A percentile compares a stretch with the other conserved stretches of the same genome.
phyloP scores from a whole-genome alignment of 2,113 vertebrate genomes.

The Lagopus leucura region DNA sequence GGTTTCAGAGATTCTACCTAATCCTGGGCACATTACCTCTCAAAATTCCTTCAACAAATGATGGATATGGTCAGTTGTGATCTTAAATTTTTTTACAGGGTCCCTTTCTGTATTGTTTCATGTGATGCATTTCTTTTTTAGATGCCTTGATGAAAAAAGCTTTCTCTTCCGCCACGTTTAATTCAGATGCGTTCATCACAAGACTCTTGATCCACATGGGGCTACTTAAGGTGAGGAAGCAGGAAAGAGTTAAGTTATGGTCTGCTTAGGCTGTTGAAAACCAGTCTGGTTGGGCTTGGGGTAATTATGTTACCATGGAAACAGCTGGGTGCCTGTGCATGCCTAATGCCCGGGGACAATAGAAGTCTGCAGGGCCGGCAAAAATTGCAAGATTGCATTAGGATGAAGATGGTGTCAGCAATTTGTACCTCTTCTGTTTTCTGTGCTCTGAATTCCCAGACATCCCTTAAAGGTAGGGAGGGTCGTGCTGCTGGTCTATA shows the following conservation, averaged over 20 bases:
- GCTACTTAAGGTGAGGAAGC: conserved; percentile 87
- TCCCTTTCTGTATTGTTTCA: neutral
- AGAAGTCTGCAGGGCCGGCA: conserved; percentile 18
- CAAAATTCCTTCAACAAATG: neutral
- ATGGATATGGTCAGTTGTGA: neutral
- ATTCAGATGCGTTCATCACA: conserved; percentile 88
- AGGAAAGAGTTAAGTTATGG: conserved; percentile 12
- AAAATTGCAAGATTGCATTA: neutral
- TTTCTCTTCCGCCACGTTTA: conserved; percentile 84
- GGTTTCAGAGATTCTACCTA: neutral
- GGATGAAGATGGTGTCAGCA: neutral
- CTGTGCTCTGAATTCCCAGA: neutral
- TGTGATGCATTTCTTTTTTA: conserved; percentile 33
- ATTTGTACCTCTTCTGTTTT: neutral
- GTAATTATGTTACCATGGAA: conserved; percentile 50
- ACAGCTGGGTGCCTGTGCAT: conserved; percentile 27
- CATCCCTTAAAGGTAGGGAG: neutral
- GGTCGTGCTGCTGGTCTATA: neutral
- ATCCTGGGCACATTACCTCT: neutral
- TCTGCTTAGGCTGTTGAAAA: neutral
- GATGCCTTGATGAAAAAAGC: conserved; percentile 91
- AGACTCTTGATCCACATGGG: conserved; percentile 90
- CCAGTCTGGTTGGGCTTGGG: neutral
- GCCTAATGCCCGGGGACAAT: conserved; percentile 24
- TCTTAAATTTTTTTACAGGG: neutral